Conservation (phyloP, 2,113 vertebrate species). For the Pangasianodon hypophthalmus region DNA sequence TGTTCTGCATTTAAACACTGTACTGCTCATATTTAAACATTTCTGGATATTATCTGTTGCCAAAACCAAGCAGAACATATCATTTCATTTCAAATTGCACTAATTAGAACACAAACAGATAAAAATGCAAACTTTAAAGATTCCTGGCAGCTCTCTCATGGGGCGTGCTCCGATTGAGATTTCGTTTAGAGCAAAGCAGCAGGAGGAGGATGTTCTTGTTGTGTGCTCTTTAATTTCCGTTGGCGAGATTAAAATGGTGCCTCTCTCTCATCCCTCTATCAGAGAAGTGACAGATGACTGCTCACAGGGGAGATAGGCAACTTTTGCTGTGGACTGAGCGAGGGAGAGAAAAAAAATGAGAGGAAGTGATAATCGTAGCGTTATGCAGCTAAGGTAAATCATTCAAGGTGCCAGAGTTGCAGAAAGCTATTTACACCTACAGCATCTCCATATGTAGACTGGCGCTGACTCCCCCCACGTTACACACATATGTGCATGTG, state of each 20-base stretch:
- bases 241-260: constrained; percentile 53
- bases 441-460: constrained; percentile 45
- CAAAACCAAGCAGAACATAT: not conserved
- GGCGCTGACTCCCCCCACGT: constrained; percentile 5
- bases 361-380: constrained; percentile 68
- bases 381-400: constrained; percentile 75
- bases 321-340: constrained; percentile 70
- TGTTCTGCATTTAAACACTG: not conserved
- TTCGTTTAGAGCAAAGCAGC: constrained; percentile 33
- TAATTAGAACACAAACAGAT: constrained; percentile 20
- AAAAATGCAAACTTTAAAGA: constrained; percentile 36
- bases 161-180: constrained; percentile 18
- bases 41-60: constrained; percentile 3
- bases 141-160: constrained; percentile 26
- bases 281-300: constrained; percentile 74
- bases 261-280: constrained; percentile 62
- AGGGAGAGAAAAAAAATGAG: constrained; percentile 51
- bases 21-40: not conserved
- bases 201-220: constrained; percentile 46
- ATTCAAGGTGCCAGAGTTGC: constrained; percentile 65
- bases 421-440: constrained; percentile 63
- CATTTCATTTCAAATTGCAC: not conserved
- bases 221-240: constrained; percentile 52
- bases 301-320: constrained; percentile 70
- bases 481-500: constrained; percentile 47